Evolutionary conservation across 2,113 vertebrate species (phyloP).

Genomic region (Lagopus leucura): DNA sequence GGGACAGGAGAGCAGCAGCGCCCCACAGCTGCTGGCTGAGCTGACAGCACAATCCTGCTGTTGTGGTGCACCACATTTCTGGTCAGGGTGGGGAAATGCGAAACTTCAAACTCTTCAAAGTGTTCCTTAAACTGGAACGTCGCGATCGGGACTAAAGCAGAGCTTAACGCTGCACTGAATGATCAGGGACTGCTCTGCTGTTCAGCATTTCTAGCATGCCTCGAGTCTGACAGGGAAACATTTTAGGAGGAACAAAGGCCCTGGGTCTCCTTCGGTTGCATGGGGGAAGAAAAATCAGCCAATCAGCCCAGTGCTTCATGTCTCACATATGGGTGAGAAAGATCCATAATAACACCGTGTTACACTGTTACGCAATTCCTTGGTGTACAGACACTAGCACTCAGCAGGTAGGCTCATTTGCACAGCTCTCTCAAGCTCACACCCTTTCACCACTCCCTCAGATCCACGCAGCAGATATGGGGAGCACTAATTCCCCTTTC

Average conservation of each 20-base stretch:
- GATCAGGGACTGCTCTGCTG: background rate
- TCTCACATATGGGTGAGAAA: background rate
- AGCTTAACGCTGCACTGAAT: background rate
- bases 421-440: background rate
- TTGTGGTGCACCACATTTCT: background rate
- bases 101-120: background rate
- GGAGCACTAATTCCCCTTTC: background rate
- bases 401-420: fast-evolving
- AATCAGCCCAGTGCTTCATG: background rate
- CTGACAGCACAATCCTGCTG: fast-evolving
- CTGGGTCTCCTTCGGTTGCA: background rate
- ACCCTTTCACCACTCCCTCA: fast-evolving
- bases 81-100: background rate
- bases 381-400: background rate
- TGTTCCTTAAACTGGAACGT: background rate
- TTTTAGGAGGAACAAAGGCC: background rate
- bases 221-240: background rate
- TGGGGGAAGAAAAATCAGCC: background rate
- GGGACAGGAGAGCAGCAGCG: background rate
- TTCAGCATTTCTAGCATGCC: background rate
- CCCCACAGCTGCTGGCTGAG: fast-evolving
- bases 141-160: background rate
- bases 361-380: background rate
- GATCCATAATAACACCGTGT: no score
- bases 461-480: background rate